phyloP scores from a whole-genome alignment of 2,888 invertebrate genomes.

The Cephus spinipes region DNA sequence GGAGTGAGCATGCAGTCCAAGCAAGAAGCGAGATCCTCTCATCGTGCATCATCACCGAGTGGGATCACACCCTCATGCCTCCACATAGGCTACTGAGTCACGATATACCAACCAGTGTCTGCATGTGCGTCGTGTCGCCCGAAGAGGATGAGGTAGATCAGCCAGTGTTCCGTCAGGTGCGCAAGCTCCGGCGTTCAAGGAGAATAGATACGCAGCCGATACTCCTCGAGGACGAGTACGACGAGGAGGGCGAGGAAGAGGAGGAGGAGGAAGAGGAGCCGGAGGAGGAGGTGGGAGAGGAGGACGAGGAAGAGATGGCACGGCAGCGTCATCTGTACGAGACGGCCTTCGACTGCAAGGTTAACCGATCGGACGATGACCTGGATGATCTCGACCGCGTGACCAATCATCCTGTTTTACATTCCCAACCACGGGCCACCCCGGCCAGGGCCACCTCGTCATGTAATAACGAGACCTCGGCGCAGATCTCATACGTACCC shows the following conservation, averaged over 20 bases:
- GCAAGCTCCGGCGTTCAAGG: conserved; percentile 73
- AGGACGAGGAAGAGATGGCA: conserved; percentile 69
- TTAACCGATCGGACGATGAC: conserved; percentile 83
- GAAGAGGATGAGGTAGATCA: conserved; percentile 74
- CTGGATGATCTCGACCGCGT: conserved; percentile 85
- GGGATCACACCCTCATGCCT: conserved; percentile 76
- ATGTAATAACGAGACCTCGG: conserved; percentile 8
- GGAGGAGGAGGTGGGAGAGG: conserved; percentile 45
- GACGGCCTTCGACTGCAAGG: conserved; percentile 90
- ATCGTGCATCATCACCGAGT: conserved; percentile 61
- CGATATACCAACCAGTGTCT: conserved; percentile 72
- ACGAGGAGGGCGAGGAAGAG: conserved; percentile 67
- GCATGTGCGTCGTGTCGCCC: conserved; percentile 76
- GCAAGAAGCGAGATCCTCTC: conserved; percentile 58
- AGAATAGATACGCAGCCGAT: conserved; percentile 77
- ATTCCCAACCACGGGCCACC: conserved; percentile 31
- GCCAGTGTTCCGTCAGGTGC: conserved; percentile 44
- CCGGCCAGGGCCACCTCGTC: conserved; percentile 18
- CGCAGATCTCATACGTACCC: conserved; percentile 29
- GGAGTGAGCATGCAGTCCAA: conserved; percentile 54
- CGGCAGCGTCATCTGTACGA: conserved; percentile 85
- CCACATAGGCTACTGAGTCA: conserved; percentile 74
- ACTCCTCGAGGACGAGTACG: conserved; percentile 74
- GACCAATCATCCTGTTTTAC: conserved; percentile 82
- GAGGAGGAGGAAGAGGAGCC: conserved; percentile 59